Conservation (phyloP, 2,888 invertebrate genomes). For the Lepidochrysops patricia region DNA sequence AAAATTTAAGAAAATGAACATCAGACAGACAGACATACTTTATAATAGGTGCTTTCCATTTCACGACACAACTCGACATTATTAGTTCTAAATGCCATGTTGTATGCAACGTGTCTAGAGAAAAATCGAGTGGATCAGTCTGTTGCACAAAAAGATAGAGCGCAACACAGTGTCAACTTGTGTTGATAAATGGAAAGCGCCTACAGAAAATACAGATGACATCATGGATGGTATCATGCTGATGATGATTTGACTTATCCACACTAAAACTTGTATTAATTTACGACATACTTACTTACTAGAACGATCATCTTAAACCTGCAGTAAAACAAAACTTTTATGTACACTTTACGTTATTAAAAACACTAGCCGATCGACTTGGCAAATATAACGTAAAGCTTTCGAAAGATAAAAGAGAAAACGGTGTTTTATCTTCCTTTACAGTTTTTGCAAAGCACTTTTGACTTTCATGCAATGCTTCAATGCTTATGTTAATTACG, state of each 20-base stretch:
- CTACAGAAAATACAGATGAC: too few relatives aligned
- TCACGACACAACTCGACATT: too few relatives aligned
- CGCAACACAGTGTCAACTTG: too few relatives aligned
- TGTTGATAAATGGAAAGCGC: too few relatives aligned
- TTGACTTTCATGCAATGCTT: background rate
- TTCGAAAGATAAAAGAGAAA: background rate
- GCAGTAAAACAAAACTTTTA: conserved; percentile 9
- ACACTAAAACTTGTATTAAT: background rate
- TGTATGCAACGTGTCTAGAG: too few relatives aligned
- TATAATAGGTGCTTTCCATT: too few relatives aligned
- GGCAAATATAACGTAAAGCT: background rate
- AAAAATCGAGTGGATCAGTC: too few relatives aligned
- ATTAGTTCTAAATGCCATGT: too few relatives aligned
- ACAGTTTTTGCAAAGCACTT: background rate
- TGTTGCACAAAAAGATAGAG: too few relatives aligned
- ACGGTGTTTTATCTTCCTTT: background rate
- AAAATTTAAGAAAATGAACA: too few relatives aligned
- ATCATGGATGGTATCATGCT: background rate
- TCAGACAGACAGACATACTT: too few relatives aligned
- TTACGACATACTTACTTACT: conserved; percentile 5
- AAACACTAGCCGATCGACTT: background rate
- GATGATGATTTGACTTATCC: background rate
- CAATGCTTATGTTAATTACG: too few relatives aligned
- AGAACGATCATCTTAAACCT: background rate
- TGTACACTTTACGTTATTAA: conserved; percentile 11